Evolutionary conservation across 2,113 vertebrate genomes (phyloP), one percentile per base, ranked within the genome.

Genomic region (Lampris incognitus): DNA sequence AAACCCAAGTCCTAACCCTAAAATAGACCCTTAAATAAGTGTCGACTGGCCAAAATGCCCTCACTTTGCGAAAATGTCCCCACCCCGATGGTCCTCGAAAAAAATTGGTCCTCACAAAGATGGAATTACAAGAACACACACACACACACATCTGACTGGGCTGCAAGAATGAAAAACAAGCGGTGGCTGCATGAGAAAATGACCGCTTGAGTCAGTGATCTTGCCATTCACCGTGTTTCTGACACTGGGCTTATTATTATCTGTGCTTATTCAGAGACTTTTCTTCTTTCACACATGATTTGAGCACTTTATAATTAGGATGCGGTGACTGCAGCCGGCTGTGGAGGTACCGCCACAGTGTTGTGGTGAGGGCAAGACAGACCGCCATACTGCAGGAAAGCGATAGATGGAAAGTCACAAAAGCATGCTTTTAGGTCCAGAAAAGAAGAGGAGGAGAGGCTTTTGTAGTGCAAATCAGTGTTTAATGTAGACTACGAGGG

Each of bases 401-500:
- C 46, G 41, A 61, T 39, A 69, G 40, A 57, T 65, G 55, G 66
- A 72, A 75, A 10, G 24, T 40, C 4, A 1, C 2, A 4, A 61
- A n/a, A 57, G 51, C n/a, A n/a, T 54, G 51, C 41, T 51, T 57
- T 54, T 73, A 65, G 52, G 41, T 52, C 48, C 38, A 49, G 37
- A 41, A 62, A 73, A 50, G 10, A 1, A 41, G 48, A 9, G 44
- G 50, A 5, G 56, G 44, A 48, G 39, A 9, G 72, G 52, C 55
- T 57, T 69, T 57, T 62, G 41, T 44, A 41, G 48, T 44, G 61
- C 49, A 73, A 61, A 73, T 58, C 44, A 11, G 1, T 41, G 58
- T 54, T 3, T 74, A 72, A 67, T 75, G 56, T 6, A 67, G 63
- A 69, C 71, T 41, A 24, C 48, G 57, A 69, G 57, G 37, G 51